phyloP scores from a whole-genome alignment of 1,140 invertebrate genomes.

The Octopus bimaculoides region DNA sequence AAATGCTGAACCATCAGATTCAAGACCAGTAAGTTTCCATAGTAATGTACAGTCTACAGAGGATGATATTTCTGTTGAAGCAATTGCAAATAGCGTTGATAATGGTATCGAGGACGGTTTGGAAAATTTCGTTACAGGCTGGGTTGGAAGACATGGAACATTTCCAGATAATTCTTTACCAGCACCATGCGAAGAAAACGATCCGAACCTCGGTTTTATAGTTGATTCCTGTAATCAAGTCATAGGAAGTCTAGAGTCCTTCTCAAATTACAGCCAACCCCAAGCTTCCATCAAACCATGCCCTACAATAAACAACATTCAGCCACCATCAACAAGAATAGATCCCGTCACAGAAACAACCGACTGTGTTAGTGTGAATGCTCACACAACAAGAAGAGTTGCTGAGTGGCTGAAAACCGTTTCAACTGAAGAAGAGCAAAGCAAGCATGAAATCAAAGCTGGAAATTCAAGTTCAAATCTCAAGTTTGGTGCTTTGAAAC shows the following conservation, averaged over 20 bases:
- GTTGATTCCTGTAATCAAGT: conserved; percentile 26
- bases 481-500: too few species aligned
- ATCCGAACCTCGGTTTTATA: conserved; percentile 23
- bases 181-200: neutral
- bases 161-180: neutral
- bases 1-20: conserved; percentile 36
- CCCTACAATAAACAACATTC: too few species aligned
- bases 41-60: conserved; percentile 27
- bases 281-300: neutral
- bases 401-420: conserved; percentile 52
- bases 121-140: conserved; percentile 50
- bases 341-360: conserved; percentile 23
- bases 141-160: conserved; percentile 45
- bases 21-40: conserved; percentile 38
- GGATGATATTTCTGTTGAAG: conserved; percentile 8
- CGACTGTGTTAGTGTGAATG: neutral
- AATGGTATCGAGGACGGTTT: conserved; percentile 18
- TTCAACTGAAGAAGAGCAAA: conserved; percentile 24
- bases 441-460: too few species aligned
- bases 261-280: conserved; percentile 29
- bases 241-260: conserved; percentile 24
- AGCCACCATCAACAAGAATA: too few species aligned
- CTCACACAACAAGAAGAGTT: conserved; percentile 43
- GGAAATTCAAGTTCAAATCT: too few species aligned
- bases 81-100: conserved; percentile 12